Evolutionary conservation across 2,113 vertebrate species (phyloP).

Genomic region (Oncorhynchus masou): DNA sequence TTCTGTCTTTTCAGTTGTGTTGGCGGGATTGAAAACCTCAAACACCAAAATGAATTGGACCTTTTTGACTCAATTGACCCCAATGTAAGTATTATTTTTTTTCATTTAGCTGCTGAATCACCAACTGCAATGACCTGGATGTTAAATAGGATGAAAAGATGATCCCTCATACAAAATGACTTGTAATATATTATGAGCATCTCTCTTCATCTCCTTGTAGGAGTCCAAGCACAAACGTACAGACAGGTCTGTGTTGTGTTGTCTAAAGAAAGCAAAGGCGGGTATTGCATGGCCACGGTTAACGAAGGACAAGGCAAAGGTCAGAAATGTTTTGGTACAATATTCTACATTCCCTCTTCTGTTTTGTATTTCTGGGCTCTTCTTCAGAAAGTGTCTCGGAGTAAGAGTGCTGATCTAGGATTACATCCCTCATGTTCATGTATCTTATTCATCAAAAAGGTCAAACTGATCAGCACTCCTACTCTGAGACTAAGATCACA

Average conservation of each 20-base stretch:
- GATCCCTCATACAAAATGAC: background rate
- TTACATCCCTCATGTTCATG: background rate
- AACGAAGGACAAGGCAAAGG: conserved; percentile 96
- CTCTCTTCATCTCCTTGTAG: conserved; percentile 60
- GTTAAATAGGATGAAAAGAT: background rate
- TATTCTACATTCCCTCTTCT: too few species aligned
- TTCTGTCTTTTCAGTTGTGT: conserved; percentile 81
- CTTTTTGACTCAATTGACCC: conserved; percentile 93
- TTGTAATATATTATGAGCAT: background rate
- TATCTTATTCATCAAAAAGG: background rate
- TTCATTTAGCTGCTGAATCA: background rate
- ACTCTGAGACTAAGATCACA: too few species aligned
- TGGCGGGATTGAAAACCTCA: conserved; percentile 87
- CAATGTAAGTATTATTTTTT: conserved; percentile 81
- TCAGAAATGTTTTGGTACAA: conserved; percentile 38
- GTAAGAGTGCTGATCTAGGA: too few species aligned
- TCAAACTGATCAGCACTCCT: too few species aligned
- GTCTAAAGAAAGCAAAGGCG: conserved; percentile 93
- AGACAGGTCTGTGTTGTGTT: conserved; percentile 94
- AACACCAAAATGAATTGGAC: conserved; percentile 91
- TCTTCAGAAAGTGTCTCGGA: background rate
- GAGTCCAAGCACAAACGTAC: conserved; percentile 97
- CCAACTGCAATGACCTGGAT: background rate
- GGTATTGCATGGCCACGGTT: conserved; percentile 93
- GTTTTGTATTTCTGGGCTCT: background rate